Base-by-base conservation (phyloP, 2,797 vertebrate genomes). In the Typhlichthys subterraneus region DNA sequence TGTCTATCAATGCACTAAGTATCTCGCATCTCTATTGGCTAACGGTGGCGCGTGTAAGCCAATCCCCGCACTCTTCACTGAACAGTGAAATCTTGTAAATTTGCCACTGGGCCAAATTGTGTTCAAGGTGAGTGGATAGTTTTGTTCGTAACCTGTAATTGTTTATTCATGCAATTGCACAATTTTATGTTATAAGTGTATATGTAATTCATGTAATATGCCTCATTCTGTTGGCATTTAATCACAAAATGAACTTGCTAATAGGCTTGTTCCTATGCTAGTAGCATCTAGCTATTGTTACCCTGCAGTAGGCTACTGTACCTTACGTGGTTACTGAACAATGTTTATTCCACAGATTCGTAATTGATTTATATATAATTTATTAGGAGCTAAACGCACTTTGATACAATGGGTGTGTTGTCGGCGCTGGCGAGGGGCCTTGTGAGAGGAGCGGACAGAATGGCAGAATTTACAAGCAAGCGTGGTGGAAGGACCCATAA, bases 381-480 rank as follows among this genome's bases (percentile, higher is more conserved):
- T 38, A 5, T 15, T 29, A 6, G 53, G 48, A 50, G 52, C 59
- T 38, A 19, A 23, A 2, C 51, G 1, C 54, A 0, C 57, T 1
- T 5, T 5, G 19, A 13, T 47, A 61, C 51, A 45, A 98, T 98
- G 97, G 97, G 96, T 12, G 83, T 99, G 29, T 88, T 99, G 59
- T 88, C 89, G 3, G 89, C 80, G 0, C 83, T 96, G 45, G 56
- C 85, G 0, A 92, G 94, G 2, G 94, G 94, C 14, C 72, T 99
- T 45, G 80, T 94, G 1, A 91, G 96, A 65, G 96, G 96, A 11
- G 96, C 96, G 0, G 95, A 98, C 89, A 86, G 97, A 1, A 79
- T 94, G 91, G 88, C 95, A 0, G 90, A 93, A 61, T 97, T 95
- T 89, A 97, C 95, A 31, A 98, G 96, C 86, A 98, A 98, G 72